A percentile compares a stretch with the other conserved stretches of the same genome.
Evolutionary conservation across 2,113 vertebrate species (phyloP).

Genomic region (Ellobius talpinus): DNA sequence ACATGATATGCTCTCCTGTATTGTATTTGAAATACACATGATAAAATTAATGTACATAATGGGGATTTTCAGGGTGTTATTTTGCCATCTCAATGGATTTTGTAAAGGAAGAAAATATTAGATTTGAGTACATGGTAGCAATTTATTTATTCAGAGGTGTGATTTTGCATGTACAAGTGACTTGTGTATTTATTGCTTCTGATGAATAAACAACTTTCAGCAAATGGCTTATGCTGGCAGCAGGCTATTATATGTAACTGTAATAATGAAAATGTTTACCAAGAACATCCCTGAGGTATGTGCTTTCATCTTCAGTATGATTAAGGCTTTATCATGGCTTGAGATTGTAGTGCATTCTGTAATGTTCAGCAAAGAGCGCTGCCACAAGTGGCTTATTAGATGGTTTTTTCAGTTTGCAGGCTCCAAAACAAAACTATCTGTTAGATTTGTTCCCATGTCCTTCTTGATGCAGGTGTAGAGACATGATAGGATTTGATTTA

Average conservation of each 20-base stretch:
- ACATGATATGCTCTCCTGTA: too few species aligned
- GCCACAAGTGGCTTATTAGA: not conserved
- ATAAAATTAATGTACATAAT: conserved; percentile 39
- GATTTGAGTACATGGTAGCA: not conserved
- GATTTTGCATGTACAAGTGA: conserved; percentile 1
- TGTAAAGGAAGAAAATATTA: conserved; percentile 24
- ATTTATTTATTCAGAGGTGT: conserved; percentile 7
- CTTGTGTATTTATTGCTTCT: conserved; percentile 16
- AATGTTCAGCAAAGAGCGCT: not conserved
- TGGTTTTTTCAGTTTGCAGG: conserved; percentile 5
- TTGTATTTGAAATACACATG: not conserved
- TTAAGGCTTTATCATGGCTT: conserved; percentile 20
- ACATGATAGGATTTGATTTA: not conserved
- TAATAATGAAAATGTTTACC: not conserved
- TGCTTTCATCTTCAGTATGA: not conserved
- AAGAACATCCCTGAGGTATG: not conserved
- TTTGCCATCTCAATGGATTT: conserved; percentile 24
- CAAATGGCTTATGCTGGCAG: not conserved
- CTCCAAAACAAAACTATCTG: conserved; percentile 12
- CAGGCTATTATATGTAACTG: not conserved
- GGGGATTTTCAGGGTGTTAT: not conserved
- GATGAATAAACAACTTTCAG: conserved; percentile 35
- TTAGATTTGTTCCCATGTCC: not conserved
- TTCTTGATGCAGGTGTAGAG: not conserved
- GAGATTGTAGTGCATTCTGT: not conserved